These are phyloP conservation scores for Pseudomyrmex dendroicus DNA, from an alignment of 1,140 invertebrate genomes.

Conservation along the genomic window DNA sequence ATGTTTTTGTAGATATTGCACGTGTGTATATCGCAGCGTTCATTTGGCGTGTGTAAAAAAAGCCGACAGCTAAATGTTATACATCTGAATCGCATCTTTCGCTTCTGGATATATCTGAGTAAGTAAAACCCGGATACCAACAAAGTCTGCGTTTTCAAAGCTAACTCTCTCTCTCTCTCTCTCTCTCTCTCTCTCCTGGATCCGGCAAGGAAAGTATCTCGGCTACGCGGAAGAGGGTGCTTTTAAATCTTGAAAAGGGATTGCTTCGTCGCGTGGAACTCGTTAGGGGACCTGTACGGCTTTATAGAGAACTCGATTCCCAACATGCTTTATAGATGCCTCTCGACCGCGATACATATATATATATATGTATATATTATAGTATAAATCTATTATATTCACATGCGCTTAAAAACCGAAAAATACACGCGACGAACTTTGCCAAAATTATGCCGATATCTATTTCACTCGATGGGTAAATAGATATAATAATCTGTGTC, in stretches of 20 bases:
- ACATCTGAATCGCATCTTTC: not conserved
- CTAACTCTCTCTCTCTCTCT: not conserved
- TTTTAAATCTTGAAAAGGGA: slow-evolving; percentile 61
- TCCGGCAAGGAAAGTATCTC: slow-evolving; percentile 49
- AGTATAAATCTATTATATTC: slow-evolving; percentile 25
- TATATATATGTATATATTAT: not conserved
- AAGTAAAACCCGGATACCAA: slow-evolving; percentile 34
- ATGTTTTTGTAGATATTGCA: not conserved
- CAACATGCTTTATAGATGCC: slow-evolving; percentile 31
- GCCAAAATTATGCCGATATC: not conserved
- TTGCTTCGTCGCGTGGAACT: slow-evolving; percentile 57
- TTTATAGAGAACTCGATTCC: slow-evolving; percentile 53
- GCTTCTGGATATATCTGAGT: not conserved
- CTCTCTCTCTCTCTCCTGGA: not conserved
- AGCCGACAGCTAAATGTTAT: slow-evolving; percentile 78
- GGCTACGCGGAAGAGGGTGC: slow-evolving; percentile 42
- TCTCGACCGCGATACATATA: not conserved
- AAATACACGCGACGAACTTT: not conserved
- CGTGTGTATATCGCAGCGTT: slow-evolving; percentile 42
- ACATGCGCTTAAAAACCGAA: not conserved
- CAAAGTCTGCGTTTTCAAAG: slow-evolving; percentile 32
- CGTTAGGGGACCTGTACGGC: slow-evolving; percentile 28
- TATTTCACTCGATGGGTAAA: not conserved
- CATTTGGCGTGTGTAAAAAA: slow-evolving; percentile 69
- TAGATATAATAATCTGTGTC: not conserved